phyloP scores from a whole-genome alignment of 2,113 vertebrate species.

The Sceloporus tristichus region DNA sequence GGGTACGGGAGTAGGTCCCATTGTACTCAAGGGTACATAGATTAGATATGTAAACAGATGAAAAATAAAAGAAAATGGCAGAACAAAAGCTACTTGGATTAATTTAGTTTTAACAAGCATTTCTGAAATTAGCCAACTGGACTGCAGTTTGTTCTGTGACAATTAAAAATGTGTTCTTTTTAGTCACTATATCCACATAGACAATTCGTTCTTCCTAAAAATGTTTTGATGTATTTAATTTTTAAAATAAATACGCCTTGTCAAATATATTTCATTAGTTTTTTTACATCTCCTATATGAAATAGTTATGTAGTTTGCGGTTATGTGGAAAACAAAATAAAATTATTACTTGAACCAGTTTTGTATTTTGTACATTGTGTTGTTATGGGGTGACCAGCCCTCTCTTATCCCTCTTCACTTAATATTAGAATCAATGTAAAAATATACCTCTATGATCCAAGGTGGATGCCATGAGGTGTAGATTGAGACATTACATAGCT shows the following conservation, averaged over 20 bases:
- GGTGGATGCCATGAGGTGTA: too few species aligned
- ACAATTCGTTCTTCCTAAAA: too few species aligned
- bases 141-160: background rate
- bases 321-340: conserved; percentile 17
- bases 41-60: background rate
- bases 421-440: too few species aligned
- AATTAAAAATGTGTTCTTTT: background rate
- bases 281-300: background rate
- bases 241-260: too few species aligned
- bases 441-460: too few species aligned
- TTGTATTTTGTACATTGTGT: background rate
- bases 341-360: background rate
- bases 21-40: background rate
- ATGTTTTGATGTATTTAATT: too few species aligned
- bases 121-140: background rate
- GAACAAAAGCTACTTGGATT: background rate
- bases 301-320: conserved; percentile 16
- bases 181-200: too few species aligned
- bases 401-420: too few species aligned
- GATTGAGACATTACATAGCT: too few species aligned
- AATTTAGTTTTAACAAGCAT: too few species aligned
- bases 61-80: background rate
- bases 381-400: background rate
- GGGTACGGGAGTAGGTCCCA: background rate
- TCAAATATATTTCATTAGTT: background rate